These are phyloP conservation scores for Andrena camellia DNA, from an alignment of 2,888 invertebrate genomes.

Conservation along the genomic window DNA sequence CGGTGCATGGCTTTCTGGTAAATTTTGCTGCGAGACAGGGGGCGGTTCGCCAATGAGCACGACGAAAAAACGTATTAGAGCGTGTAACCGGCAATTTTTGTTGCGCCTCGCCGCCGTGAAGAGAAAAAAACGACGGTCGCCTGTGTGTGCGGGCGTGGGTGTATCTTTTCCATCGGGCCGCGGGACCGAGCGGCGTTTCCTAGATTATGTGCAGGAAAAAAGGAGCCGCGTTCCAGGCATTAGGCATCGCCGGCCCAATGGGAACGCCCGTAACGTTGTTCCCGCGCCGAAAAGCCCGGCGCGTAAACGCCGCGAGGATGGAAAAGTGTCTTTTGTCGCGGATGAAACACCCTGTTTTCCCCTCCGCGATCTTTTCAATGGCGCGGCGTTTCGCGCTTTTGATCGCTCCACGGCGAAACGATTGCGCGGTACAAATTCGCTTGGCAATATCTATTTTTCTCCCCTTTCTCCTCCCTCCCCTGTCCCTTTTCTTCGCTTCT, in stretches of 20 bases:
- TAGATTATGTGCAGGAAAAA: slow-evolving; percentile 49
- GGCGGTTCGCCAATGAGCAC: slow-evolving; percentile 68
- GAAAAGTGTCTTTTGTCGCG: slow-evolving; percentile 46
- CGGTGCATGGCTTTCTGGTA: slow-evolving; percentile 72
- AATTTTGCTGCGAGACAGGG: slow-evolving; percentile 66
- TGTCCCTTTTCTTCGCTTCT: neutral
- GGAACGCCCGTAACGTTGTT: slow-evolving; percentile 37
- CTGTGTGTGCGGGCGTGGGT: slow-evolving; percentile 13
- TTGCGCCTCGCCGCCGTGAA: slow-evolving; percentile 46
- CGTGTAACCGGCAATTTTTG: slow-evolving; percentile 67
- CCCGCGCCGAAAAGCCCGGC: slow-evolving; percentile 32
- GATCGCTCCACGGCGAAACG: slow-evolving; percentile 49
- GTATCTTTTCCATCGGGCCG: slow-evolving; percentile 24
- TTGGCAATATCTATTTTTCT: slow-evolving; percentile 3
- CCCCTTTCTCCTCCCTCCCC: neutral
- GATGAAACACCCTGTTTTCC: slow-evolving; percentile 33
- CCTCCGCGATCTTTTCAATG: slow-evolving; percentile 36
- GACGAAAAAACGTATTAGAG: slow-evolving; percentile 68
- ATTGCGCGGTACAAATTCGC: slow-evolving; percentile 43
- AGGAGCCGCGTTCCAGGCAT: slow-evolving; percentile 32
- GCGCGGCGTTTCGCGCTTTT: slow-evolving; percentile 33
- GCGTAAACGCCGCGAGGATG: slow-evolving; percentile 34
- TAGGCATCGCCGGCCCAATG: slow-evolving; percentile 49
- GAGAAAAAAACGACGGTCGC: slow-evolving; percentile 14
- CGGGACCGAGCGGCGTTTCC: slow-evolving; percentile 32